Conservation (phyloP, 2,797 vertebrate genomes). For the Gymnodraco acuticeps region DNA sequence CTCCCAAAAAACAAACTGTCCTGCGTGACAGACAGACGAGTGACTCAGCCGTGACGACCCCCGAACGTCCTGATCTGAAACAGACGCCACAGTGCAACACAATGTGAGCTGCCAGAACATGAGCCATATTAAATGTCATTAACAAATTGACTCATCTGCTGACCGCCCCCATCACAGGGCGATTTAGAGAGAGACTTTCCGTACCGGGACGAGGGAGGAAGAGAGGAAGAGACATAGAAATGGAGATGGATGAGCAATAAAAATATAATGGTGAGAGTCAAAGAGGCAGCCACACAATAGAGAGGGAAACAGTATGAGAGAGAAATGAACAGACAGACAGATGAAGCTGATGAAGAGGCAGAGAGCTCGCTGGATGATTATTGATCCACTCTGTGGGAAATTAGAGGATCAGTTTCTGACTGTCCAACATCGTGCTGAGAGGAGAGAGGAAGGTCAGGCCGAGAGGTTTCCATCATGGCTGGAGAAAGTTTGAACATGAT, state of each 20-base stretch:
- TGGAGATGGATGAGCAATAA: conserved; percentile 8
- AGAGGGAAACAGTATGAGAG: background rate
- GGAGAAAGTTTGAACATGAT: conserved; percentile 14
- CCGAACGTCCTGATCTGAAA: conserved; percentile 36
- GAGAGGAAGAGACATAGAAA: conserved; percentile 17
- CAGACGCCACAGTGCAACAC: conserved; percentile 29
- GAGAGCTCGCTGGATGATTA: conserved; percentile 55
- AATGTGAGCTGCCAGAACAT: conserved; percentile 44
- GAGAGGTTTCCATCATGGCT: conserved; percentile 24
- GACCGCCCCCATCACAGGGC: conserved; percentile 28
- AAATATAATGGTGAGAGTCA: conserved; percentile 2
- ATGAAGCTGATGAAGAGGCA: conserved; percentile 26
- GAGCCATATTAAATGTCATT: conserved; percentile 61
- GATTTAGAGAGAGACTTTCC: conserved; percentile 40
- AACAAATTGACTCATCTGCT: conserved; percentile 65
- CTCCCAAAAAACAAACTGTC: background rate
- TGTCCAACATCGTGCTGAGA: conserved; percentile 29
- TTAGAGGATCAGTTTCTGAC: conserved; percentile 67
- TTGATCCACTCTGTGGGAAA: conserved; percentile 67
- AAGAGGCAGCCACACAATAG: background rate
- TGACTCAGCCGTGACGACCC: conserved; percentile 48
- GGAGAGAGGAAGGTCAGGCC: conserved; percentile 52
- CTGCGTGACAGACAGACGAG: background rate
- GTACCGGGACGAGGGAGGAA: background rate
- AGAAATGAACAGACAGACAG: background rate